These are phyloP conservation scores for Aporophyla lueneburgensis DNA, from an alignment of 2,888 invertebrate genomes.

Conservation along the genomic window DNA sequence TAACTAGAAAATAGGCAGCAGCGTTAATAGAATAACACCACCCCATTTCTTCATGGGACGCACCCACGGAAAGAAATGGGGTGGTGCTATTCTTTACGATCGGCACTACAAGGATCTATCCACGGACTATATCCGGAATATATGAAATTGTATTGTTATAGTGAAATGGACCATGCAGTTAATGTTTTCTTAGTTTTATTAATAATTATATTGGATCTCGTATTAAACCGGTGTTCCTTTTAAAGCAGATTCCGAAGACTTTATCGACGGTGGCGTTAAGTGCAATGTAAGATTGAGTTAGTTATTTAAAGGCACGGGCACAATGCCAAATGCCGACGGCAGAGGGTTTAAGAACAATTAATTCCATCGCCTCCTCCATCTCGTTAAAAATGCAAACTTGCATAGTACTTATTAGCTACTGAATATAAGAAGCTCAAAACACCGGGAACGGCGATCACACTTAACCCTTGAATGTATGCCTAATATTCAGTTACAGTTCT, in stretches of 20 bases:
- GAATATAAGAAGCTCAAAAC: not conserved
- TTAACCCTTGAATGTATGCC: too few species aligned
- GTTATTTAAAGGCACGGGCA: constrained; percentile 21
- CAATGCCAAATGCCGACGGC: constrained; percentile 10
- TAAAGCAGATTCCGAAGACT: not conserved
- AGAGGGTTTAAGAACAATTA: constrained; percentile 27
- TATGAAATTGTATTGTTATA: not conserved
- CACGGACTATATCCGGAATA: not conserved
- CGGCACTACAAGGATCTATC: too few species aligned
- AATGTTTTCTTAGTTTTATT: not conserved
- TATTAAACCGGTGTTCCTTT: not conserved
- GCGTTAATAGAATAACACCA: too few species aligned
- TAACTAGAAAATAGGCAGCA: too few species aligned
- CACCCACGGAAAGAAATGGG: too few species aligned
- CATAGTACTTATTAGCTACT: not conserved
- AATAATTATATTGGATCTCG: not conserved
- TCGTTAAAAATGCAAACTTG: constrained; percentile 2
- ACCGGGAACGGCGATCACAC: too few species aligned
- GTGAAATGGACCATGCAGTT: not conserved
- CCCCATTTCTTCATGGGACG: too few species aligned
- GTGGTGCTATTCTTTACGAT: too few species aligned
- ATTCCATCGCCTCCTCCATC: not conserved
- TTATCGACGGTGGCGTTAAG: constrained; percentile 19
- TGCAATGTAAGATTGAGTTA: constrained; percentile 15
- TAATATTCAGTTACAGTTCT: too few species aligned